These are phyloP conservation scores for Alethe castanea DNA, from an alignment of 2,113 vertebrate species.

Conservation along the genomic window DNA sequence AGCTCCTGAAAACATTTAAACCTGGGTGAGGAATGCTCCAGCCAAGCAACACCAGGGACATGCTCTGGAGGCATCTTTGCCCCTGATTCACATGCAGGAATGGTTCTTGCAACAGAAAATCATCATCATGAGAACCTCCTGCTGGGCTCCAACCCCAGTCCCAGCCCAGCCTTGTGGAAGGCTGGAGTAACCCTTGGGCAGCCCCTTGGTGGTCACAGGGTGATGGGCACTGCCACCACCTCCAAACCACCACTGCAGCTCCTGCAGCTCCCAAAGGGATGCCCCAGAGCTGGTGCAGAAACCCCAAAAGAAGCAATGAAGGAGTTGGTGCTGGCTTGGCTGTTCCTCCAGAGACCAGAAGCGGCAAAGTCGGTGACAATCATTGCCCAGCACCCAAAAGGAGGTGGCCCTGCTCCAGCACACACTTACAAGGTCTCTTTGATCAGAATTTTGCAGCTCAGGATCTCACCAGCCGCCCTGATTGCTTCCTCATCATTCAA, in stretches of 20 bases:
- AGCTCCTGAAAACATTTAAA: background rate
- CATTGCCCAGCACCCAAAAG: background rate
- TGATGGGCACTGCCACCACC: background rate
- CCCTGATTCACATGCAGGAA: rapidly evolving
- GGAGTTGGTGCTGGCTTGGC: rapidly evolving
- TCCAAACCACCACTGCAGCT: background rate
- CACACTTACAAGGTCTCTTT: background rate
- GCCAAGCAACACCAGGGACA: background rate
- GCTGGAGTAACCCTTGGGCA: background rate
- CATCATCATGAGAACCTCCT: rapidly evolving
- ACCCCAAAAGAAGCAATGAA: background rate
- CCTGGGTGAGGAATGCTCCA: background rate
- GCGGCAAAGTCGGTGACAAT: rapidly evolving
- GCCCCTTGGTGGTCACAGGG: background rate
- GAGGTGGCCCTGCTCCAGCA: background rate
- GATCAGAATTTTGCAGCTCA: background rate
- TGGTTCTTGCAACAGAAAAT: rapidly evolving
- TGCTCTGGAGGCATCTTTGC: background rate
- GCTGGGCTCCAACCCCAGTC: background rate
- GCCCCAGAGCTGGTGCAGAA: background rate
- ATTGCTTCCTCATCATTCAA: background rate
- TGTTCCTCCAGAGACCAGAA: background rate
- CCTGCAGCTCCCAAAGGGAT: background rate
- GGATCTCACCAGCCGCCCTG: background rate
- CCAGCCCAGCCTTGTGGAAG: background rate